phyloP scores from a whole-genome alignment of 2,113 vertebrate genomes.

The Pseudopodoces humilis region DNA sequence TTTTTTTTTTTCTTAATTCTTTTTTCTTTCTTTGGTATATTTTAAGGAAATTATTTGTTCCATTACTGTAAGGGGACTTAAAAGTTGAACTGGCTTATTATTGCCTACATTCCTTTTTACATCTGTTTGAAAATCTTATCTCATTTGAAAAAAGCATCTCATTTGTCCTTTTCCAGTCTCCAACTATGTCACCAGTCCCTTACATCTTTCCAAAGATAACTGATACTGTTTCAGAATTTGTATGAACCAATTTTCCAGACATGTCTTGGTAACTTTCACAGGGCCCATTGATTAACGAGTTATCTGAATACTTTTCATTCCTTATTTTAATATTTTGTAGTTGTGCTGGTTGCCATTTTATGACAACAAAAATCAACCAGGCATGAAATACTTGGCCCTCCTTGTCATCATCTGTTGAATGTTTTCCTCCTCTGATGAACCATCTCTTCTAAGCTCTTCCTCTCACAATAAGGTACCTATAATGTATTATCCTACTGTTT shows the following conservation, averaged over 20 bases:
- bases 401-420: neutral
- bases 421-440: neutral
- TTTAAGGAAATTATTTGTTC: neutral
- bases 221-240: neutral
- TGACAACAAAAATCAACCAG: neutral
- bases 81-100: neutral
- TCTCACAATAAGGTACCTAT: neutral
- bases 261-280: neutral
- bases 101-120: neutral
- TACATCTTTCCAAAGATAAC: neutral
- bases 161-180: neutral
- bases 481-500: neutral
- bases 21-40: neutral
- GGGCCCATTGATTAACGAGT: neutral
- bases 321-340: neutral
- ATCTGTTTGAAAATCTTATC: neutral
- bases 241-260: neutral
- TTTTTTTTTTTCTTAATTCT: neutral
- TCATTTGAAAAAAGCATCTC: neutral
- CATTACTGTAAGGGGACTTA: neutral
- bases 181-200: neutral
- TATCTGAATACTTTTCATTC: neutral
- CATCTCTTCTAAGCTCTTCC: neutral
- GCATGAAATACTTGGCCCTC: neutral
- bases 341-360: neutral